Evolutionary conservation across 92 coral and sea anemone genomes (phyloP).

Genomic region (Nematostella vectensis): DNA sequence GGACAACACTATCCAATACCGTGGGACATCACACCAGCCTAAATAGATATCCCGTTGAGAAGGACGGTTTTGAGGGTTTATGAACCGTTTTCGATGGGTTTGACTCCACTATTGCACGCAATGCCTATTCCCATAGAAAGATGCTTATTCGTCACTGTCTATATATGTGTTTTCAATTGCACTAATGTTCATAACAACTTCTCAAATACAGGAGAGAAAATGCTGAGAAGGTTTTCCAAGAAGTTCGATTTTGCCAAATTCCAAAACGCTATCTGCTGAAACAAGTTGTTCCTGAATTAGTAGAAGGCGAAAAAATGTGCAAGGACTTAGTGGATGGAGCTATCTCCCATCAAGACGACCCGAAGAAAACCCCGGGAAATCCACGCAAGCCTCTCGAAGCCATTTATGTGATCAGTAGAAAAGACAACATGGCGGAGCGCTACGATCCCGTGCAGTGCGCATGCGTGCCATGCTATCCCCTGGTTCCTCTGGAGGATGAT

Average conservation of each 20-base stretch:
- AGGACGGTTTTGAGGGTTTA: too few species aligned
- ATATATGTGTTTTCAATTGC: too few species aligned
- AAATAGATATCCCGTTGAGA: too few species aligned
- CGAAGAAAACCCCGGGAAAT: constrained; percentile 12
- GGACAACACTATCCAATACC: too few species aligned
- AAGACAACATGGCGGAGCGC: constrained; percentile 58
- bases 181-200: too few species aligned
- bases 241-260: constrained; percentile 75
- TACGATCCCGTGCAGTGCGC: constrained; percentile 54
- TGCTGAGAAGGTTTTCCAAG: constrained; percentile 58
- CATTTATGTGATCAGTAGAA: constrained; percentile 55
- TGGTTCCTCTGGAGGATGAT: constrained; percentile 43
- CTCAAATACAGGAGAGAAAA: constrained; percentile 42
- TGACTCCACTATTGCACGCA: too few species aligned
- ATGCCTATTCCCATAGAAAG: too few species aligned
- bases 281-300: constrained; percentile 64
- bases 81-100: too few species aligned
- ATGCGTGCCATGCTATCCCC: constrained; percentile 53
- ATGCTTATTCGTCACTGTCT: too few species aligned
- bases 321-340: constrained; percentile 56
- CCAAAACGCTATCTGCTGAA: constrained; percentile 42
- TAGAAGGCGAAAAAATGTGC: constrained; percentile 59
- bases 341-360: constrained; percentile 43
- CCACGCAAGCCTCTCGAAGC: constrained; percentile 43
- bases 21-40: too few species aligned